Base-by-base conservation (phyloP, 2,797 vertebrate genomes). In the Melanotaenia trifasciata region DNA sequence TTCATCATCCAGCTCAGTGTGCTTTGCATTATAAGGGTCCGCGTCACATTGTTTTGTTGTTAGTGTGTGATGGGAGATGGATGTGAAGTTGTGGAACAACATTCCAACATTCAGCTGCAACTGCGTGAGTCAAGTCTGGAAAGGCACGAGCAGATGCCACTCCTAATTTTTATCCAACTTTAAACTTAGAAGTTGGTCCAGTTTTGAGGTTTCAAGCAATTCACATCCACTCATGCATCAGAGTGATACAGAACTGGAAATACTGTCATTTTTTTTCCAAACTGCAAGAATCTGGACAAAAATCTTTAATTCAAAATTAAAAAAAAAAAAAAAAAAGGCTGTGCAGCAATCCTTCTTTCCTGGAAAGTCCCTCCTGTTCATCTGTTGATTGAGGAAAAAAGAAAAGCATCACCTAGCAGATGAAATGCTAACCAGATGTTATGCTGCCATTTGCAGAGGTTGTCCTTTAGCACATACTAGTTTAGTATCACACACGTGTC, bases 351-450 rank as follows among this genome's bases (percentile, higher is more conserved):
- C 72, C 62, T 35, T 69, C 66, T 87, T 90, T 89, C 85, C 84
- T 81, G 89, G 89, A 93, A 91, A 81, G 58, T 45, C 58, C 45
- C 50, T 62, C 56, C 24, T 20, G 51, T 26, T 81, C 86, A 67
- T 81, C 78, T 64, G 68, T 72, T 65, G 68, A 45, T 79, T 73
- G 35, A 85, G 84, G 74, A 47, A 47, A 47, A 43, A 81, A 33
- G 32, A 33, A 33, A 89, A 86, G 78, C 84, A 73, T 89, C 85
- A 85, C 85, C 75, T 80, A 62, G 72, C 70, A 64, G 60, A 79
- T 83, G 53, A 93, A 93, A 93, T 84, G 74, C 84, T 92, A 88
- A 90, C 89, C 92, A 93, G 91, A 94, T 94, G 92, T 93, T 90
- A 68, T 79, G 77, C 83, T 57, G 84, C 83, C 77, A 79, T 76